A percentile compares a stretch with the other conserved stretches of the same genome.
Evolutionary conservation across 2,888 invertebrate genomes (phyloP).

Genomic region (Drosophila lacicola): DNA sequence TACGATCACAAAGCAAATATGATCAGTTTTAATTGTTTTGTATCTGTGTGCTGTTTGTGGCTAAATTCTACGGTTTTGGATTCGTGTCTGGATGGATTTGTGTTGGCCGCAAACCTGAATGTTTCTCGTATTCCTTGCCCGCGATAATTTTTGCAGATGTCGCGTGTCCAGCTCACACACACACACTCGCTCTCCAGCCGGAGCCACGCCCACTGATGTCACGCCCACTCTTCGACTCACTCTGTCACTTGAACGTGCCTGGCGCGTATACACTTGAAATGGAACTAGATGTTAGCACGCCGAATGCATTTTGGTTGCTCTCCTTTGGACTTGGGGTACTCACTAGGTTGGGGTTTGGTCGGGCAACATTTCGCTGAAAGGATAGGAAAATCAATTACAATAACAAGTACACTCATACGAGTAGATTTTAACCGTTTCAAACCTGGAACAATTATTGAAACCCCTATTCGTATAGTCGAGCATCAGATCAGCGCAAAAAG

Average conservation of each 20-base stretch:
- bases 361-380: constrained; percentile 63
- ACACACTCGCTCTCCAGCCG: constrained; percentile 22
- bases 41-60: constrained; percentile 19
- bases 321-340: constrained; percentile 58
- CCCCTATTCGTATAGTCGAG: constrained; percentile 5
- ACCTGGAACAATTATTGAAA: too few relatives aligned
- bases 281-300: constrained; percentile 60
- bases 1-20: not conserved
- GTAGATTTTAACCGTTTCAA: too few relatives aligned
- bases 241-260: constrained; percentile 47
- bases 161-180: constrained; percentile 42
- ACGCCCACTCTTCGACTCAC: constrained; percentile 31
- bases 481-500: constrained; percentile 7
- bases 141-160: constrained; percentile 38
- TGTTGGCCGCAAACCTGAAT: constrained; percentile 62
- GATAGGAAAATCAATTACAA: not conserved
- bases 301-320: constrained; percentile 61
- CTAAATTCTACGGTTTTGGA: constrained; percentile 16
- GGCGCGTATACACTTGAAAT: constrained; percentile 56
- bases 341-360: constrained; percentile 62
- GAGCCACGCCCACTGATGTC: constrained; percentile 48
- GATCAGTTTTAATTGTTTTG: constrained; percentile 15
- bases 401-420: too few relatives aligned
- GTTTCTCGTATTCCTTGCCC: constrained; percentile 58
- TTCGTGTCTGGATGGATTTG: constrained; percentile 12